A percentile compares a stretch with the other conserved stretches of the same genome.
Conservation (phyloP, 2,113 vertebrate species). For the Podarcis muralis region DNA sequence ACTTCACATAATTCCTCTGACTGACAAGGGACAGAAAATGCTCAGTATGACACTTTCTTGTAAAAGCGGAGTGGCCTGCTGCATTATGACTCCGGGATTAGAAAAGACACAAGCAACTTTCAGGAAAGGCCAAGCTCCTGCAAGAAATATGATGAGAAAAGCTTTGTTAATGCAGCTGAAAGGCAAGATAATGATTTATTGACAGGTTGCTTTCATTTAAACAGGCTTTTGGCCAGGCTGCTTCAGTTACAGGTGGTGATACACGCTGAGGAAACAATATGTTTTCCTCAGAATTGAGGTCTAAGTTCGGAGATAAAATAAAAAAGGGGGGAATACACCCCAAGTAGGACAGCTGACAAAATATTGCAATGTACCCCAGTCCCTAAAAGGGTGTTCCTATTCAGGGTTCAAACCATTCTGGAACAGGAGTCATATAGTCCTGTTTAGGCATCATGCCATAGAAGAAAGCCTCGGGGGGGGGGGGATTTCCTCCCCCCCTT, state of each 20-base stretch:
- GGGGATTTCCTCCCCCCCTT: not conserved
- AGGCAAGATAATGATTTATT: slow-evolving; percentile 15
- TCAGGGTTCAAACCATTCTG: not conserved
- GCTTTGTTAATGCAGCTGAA: slow-evolving; percentile 48
- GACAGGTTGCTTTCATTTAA: not conserved
- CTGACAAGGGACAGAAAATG: slow-evolving; percentile 31
- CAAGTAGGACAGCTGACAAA: not conserved
- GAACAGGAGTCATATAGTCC: not conserved
- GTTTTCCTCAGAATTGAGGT: not conserved
- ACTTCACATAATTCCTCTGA: slow-evolving; percentile 4
- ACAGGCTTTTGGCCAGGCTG: not conserved
- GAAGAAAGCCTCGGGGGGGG: not conserved
- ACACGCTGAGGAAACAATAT: slow-evolving; percentile 23
- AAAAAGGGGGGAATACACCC: not conserved
- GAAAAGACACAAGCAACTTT: slow-evolving; percentile 6
- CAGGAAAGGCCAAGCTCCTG: slow-evolving; percentile 36
- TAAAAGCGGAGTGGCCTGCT: slow-evolving; percentile 32
- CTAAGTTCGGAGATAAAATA: not conserved
- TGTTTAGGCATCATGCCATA: not conserved
- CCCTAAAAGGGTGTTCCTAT: not conserved
- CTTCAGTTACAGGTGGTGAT: slow-evolving; percentile 2
- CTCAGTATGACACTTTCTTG: slow-evolving; percentile 27
- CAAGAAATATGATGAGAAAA: slow-evolving; percentile 42
- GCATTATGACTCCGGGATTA: slow-evolving; percentile 27
- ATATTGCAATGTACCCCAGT: not conserved